Percentiles rank a stretch among this genome's conserved stretches.
phyloP scores from a whole-genome alignment of 2,113 vertebrate species.

The Microtus richardsoni region DNA sequence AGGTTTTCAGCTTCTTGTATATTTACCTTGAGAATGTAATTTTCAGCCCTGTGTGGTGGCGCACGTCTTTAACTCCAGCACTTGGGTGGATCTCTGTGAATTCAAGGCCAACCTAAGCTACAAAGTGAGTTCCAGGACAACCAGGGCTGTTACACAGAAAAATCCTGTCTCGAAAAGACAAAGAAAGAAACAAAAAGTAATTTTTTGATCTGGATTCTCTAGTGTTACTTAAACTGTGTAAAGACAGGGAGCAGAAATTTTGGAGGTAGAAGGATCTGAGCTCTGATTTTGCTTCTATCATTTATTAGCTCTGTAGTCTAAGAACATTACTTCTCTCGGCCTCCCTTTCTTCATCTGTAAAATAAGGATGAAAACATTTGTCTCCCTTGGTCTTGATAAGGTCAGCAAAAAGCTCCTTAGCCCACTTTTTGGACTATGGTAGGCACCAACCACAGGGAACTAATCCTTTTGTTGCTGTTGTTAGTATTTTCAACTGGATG shows the following conservation, averaged over 20 bases:
- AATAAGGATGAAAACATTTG: not conserved
- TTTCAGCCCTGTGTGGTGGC: not conserved
- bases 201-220: not conserved
- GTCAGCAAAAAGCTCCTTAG: not conserved
- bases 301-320: not conserved
- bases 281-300: slow-evolving; percentile 2
- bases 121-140: not conserved
- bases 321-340: not conserved
- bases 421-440: not conserved
- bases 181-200: not conserved
- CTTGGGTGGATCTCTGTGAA: not conserved
- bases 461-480: not conserved
- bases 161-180: not conserved
- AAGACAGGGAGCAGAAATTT: not conserved
- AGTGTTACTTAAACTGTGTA: not conserved
- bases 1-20: not conserved
- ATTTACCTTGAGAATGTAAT: not conserved
- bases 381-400: not conserved
- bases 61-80: not conserved
- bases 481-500: not conserved
- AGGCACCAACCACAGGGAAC: not conserved
- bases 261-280: not conserved
- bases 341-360: not conserved
- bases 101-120: not conserved
- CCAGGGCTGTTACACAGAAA: not conserved